A percentile compares a stretch with the other conserved stretches of the same genome.
Evolutionary conservation across 2,113 vertebrate species (phyloP).

Genomic region (Rhinoptilus africanus): DNA sequence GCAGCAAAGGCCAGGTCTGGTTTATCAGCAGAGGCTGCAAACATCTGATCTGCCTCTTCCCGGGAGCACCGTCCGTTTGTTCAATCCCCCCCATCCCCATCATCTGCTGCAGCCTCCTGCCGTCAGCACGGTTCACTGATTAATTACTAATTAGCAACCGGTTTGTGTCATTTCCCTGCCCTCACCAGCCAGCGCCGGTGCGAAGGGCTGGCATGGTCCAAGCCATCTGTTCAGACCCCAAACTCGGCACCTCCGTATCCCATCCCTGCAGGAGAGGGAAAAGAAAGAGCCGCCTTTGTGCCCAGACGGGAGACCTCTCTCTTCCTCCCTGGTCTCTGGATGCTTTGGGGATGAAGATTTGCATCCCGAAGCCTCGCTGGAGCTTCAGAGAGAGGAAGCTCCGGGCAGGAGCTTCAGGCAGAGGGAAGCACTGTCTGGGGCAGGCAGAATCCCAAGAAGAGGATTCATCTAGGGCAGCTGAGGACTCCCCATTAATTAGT

Average conservation of each 20-base stretch:
- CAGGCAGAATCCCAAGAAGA: not conserved
- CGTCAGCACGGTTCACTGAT: not conserved
- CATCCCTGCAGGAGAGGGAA: not conserved
- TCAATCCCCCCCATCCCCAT: not conserved
- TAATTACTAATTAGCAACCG: conserved; percentile 30
- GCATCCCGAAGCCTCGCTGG: not conserved
- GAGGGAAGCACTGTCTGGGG: not conserved
- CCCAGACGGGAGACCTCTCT: not conserved
- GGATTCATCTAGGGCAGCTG: not conserved
- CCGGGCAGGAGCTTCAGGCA: not conserved
- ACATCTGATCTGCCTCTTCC: not conserved
- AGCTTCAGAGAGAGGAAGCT: not conserved
- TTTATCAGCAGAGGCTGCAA: not conserved
- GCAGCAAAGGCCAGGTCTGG: not conserved
- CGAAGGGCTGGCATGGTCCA: not conserved
- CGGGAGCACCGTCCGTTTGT: rapidly evolving
- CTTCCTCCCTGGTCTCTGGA: not conserved
- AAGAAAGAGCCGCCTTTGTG: not conserved
- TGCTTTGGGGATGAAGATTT: not conserved
- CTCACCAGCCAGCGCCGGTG: not conserved
- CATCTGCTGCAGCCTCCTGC: not conserved
- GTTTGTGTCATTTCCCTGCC: not conserved
- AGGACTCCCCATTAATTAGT: not conserved
- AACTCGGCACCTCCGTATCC: rapidly evolving
- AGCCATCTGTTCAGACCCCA: conserved; percentile 9